These are phyloP conservation scores for Lycocorax pyrrhopterus DNA, from an alignment of 2,113 vertebrate species.

Conservation along the genomic window DNA sequence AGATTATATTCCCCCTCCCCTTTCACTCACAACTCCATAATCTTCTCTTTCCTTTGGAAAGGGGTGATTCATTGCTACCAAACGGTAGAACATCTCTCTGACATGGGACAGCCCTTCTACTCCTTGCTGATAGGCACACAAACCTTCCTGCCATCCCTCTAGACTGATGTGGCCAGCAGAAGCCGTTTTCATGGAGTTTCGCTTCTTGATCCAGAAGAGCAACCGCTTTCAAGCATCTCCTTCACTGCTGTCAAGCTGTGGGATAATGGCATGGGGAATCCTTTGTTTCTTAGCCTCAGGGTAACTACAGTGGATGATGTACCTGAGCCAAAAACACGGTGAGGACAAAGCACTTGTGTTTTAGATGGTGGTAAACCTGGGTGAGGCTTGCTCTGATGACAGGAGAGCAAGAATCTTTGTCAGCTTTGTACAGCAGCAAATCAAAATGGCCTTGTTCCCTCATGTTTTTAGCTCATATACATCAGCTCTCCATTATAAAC, in stretches of 20 bases:
- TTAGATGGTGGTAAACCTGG: not conserved
- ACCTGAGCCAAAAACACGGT: not conserved
- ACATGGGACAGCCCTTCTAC: conserved; percentile 5
- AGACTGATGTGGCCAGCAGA: not conserved
- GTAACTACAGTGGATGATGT: not conserved
- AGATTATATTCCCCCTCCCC: not conserved
- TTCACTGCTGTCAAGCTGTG: not conserved
- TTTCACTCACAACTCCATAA: not conserved
- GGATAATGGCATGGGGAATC: conserved; percentile 4
- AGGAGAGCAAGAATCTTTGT: not conserved
- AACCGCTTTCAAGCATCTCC: not conserved
- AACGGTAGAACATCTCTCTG: not conserved
- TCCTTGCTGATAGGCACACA: conserved; percentile 18
- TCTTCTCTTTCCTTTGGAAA: not conserved
- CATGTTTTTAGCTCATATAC: not conserved
- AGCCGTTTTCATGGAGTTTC: not conserved
- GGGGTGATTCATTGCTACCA: not conserved
- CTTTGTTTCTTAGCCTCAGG: conserved; percentile 43
- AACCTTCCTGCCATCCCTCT: conserved; percentile 6
- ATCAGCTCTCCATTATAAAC: not conserved
- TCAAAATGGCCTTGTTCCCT: not conserved
- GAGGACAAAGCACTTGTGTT: not conserved
- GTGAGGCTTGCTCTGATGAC: not conserved
- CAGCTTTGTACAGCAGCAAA: not conserved
- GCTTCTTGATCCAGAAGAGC: conserved; percentile 13